These are phyloP conservation scores for Macaria notata DNA, from an alignment of 2,888 invertebrate species.

Conservation along the genomic window DNA sequence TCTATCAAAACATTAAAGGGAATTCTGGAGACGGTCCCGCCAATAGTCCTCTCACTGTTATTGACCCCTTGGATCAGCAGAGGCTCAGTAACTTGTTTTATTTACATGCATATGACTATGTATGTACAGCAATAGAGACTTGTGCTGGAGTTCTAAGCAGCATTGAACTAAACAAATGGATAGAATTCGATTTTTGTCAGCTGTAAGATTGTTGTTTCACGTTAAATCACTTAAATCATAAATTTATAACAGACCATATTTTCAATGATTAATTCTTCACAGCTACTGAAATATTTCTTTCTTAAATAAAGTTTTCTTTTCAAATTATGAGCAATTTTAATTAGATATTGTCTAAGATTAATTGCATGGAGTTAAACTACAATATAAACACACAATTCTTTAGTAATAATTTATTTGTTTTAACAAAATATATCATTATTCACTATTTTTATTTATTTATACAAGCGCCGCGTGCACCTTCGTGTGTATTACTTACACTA, in stretches of 20 bases:
- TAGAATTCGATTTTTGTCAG: constrained; percentile 68
- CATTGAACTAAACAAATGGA: constrained; percentile 68
- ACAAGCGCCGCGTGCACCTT: constrained; percentile 11
- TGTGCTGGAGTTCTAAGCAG: constrained; percentile 67
- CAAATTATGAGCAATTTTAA: too few relatives aligned
- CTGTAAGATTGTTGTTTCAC: neutral
- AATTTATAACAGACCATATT: too few relatives aligned
- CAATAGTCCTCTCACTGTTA: neutral
- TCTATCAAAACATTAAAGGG: neutral
- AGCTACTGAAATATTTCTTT: too few relatives aligned
- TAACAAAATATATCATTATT: too few relatives aligned
- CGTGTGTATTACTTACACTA: constrained; percentile 19
- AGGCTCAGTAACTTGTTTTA: constrained; percentile 55
- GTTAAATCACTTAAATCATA: neutral
- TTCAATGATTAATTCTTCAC: too few relatives aligned
- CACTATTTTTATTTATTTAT: too few relatives aligned
- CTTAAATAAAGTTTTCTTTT: too few relatives aligned
- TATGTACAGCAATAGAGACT: constrained; percentile 53
- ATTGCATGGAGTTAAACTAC: too few relatives aligned
- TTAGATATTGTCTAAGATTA: too few relatives aligned
- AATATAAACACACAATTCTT: neutral
- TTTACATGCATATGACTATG: constrained; percentile 54
- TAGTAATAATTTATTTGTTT: constrained; percentile 14
- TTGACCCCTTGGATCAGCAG: constrained; percentile 29
- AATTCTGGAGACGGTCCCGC: neutral